These are phyloP conservation scores for Caenorhabditis afra DNA, from an alignment of 2,888 invertebrate genomes.

Conservation along the genomic window DNA sequence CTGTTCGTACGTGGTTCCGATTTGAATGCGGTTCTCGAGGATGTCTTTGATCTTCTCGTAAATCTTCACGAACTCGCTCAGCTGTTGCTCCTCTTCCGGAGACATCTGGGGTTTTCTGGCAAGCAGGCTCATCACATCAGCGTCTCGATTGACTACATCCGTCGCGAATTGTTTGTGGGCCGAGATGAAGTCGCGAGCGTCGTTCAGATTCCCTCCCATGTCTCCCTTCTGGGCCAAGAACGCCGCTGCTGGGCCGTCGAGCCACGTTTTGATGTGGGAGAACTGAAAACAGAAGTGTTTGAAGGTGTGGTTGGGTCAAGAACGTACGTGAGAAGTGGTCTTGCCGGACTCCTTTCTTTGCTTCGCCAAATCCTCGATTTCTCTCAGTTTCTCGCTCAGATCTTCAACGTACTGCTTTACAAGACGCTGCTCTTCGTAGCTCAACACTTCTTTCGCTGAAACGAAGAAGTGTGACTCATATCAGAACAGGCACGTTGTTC, in stretches of 20 bases:
- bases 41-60: conserved; percentile 73
- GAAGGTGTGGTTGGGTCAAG: neutral
- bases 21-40: conserved; percentile 72
- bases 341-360: conserved; percentile 68
- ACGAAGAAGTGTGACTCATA: too few relatives aligned
- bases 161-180: conserved; percentile 72
- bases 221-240: conserved; percentile 73
- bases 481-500: too few relatives aligned
- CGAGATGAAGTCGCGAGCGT: conserved; percentile 70
- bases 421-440: conserved; percentile 67
- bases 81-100: conserved; percentile 55
- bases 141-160: conserved; percentile 69
- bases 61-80: conserved; percentile 61
- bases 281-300: too few relatives aligned
- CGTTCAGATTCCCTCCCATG: conserved; percentile 67
- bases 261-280: conserved; percentile 65
- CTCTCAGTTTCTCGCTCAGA: conserved; percentile 64
- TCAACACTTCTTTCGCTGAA: conserved; percentile 67
- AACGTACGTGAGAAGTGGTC: conserved; percentile 54
- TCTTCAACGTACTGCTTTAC: conserved; percentile 65
- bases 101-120: conserved; percentile 64
- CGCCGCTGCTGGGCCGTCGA: conserved; percentile 69
- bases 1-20: conserved; percentile 76
- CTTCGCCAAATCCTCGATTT: conserved; percentile 72
- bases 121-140: conserved; percentile 66